Evolutionary conservation across 2,797 vertebrate species (phyloP).

Genomic region (Mallotus villosus): DNA sequence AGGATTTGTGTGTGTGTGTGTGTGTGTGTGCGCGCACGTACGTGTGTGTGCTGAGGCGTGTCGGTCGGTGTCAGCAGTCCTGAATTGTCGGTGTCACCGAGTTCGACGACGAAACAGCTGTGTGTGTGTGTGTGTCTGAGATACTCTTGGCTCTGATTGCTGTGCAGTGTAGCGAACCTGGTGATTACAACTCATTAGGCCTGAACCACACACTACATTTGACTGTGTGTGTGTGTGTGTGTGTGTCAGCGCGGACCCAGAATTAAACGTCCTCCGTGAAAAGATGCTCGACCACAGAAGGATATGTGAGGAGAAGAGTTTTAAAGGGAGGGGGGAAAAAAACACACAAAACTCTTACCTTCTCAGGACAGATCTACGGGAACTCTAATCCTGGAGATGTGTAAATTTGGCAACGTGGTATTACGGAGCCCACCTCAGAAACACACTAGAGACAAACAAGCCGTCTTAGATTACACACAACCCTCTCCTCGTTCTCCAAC

Average conservation of each 20-base stretch:
- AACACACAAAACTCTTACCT: too few species aligned
- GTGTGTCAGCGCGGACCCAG: background rate
- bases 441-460: background rate
- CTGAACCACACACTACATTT: constrained; percentile 1
- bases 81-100: background rate
- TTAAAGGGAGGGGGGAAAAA: too few species aligned
- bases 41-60: background rate
- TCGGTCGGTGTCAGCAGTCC: background rate
- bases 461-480: background rate
- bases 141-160: background rate
- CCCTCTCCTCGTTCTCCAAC: background rate
- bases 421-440: background rate
- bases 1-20: background rate
- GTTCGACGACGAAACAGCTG: background rate
- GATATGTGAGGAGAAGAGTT: background rate
- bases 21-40: too few species aligned
- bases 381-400: background rate
- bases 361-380: background rate
- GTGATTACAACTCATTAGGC: constrained; percentile 10
- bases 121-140: background rate
- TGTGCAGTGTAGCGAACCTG: background rate
- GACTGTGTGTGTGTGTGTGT: background rate
- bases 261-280: background rate
- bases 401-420: background rate
- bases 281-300: background rate